Evolutionary conservation across 2,888 invertebrate species (phyloP).

Genomic region (Drosophila peninsularis): DNA sequence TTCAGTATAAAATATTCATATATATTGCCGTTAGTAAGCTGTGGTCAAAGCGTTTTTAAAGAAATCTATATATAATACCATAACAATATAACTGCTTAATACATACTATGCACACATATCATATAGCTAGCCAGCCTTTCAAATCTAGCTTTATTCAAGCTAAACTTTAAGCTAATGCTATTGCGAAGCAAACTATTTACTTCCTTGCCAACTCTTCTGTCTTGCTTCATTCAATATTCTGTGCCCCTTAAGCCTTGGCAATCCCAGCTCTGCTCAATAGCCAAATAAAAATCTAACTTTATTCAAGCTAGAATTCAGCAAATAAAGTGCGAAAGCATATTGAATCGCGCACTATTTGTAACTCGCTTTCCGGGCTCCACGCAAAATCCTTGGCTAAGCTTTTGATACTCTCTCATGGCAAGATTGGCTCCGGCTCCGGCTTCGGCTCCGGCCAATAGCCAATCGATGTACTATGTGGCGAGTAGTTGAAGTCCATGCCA

Average conservation of each 20-base stretch:
- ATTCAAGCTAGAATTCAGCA: conserved; percentile 7
- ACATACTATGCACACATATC: too few species aligned
- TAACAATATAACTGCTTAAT: too few species aligned
- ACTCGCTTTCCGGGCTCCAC: neutral
- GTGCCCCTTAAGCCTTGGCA: neutral
- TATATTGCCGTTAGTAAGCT: too few species aligned
- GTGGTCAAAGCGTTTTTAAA: too few species aligned
- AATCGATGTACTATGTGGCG: conserved; percentile 50
- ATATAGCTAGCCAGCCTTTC: too few species aligned
- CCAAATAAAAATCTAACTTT: neutral
- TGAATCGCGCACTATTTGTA: neutral
- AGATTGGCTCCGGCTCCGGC: neutral
- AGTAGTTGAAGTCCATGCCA: conserved; percentile 41
- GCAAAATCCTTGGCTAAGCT: conserved; percentile 11
- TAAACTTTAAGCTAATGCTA: neutral
- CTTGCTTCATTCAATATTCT: neutral
- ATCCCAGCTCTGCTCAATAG: neutral
- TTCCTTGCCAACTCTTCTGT: too few species aligned
- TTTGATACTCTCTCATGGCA: conserved; percentile 33
- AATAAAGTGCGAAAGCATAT: conserved; percentile 2
- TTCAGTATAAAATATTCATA: too few species aligned
- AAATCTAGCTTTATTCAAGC: neutral
- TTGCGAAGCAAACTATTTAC: too few species aligned
- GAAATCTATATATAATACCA: too few species aligned
- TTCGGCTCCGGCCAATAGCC: conserved; percentile 29